phyloP scores from a whole-genome alignment of 2,113 vertebrate genomes.

The Panurus biarmicus region DNA sequence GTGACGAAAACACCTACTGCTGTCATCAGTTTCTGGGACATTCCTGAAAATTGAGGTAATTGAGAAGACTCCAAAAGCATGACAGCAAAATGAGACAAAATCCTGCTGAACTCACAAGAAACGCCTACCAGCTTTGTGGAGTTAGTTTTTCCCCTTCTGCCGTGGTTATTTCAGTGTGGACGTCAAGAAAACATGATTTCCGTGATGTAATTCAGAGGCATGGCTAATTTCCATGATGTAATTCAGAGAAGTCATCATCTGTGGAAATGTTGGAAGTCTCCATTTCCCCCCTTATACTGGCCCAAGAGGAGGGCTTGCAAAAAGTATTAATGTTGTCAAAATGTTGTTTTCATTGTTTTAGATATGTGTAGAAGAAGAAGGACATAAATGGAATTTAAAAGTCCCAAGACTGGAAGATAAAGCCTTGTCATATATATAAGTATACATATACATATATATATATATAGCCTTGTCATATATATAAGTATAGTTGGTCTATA shows the following conservation, averaged over 20 bases:
- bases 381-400: not conserved
- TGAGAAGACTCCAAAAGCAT: not conserved
- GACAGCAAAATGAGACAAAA: not conserved
- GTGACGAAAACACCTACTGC: not conserved
- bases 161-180: fast-evolving
- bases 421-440: not conserved
- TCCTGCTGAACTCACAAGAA: not conserved
- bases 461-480: too few relatives aligned
- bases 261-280: not conserved
- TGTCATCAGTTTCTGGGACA: not conserved
- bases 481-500: too few relatives aligned
- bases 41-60: not conserved
- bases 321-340: not conserved
- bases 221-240: too few relatives aligned
- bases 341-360: not conserved
- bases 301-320: not conserved
- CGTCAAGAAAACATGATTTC: not conserved
- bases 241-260: not conserved
- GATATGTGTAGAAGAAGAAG: not conserved
- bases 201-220: not conserved
- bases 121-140: not conserved
- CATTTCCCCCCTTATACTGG: fast-evolving
- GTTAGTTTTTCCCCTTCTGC: not conserved
- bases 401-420: not conserved
- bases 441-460: too few relatives aligned